A percentile compares a stretch with the other conserved stretches of the same genome.
phyloP scores from a whole-genome alignment of 2,113 vertebrate genomes.

The Dasypus novemcinctus region DNA sequence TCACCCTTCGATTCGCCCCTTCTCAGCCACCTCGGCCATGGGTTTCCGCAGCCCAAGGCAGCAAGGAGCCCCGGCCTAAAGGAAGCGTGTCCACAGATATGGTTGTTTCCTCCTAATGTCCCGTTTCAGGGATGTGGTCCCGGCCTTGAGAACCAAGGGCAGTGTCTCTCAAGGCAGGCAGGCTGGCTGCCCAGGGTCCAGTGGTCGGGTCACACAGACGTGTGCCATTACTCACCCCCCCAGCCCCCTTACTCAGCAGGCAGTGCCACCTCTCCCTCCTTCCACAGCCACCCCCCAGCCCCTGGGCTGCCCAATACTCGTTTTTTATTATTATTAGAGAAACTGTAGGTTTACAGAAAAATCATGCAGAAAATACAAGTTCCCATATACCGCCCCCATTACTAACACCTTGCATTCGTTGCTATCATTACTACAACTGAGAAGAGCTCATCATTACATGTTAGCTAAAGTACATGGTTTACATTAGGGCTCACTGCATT shows the following conservation, averaged over 20 bases:
- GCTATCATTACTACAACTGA: too few relatives aligned
- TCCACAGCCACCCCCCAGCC: background rate
- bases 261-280: background rate
- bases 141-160: background rate
- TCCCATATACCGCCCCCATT: too few relatives aligned
- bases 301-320: background rate
- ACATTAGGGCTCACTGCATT: too few relatives aligned
- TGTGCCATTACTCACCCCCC: background rate
- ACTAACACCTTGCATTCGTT: too few relatives aligned
- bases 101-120: background rate
- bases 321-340: too few relatives aligned
- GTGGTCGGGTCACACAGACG: background rate
- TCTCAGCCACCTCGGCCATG: background rate
- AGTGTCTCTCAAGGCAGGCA: background rate
- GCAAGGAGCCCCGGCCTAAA: background rate
- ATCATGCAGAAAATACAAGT: too few relatives aligned
- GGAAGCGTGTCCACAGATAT: rapidly evolving
- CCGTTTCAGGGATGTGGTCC: background rate
- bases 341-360: too few relatives aligned
- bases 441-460: too few relatives aligned
- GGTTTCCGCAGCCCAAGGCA: background rate
- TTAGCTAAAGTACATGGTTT: too few relatives aligned
- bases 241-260: background rate
- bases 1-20: background rate
- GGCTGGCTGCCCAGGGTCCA: too few relatives aligned